Conservation (phyloP, 2,797 vertebrate species). For the Hozukius guyotensis region DNA sequence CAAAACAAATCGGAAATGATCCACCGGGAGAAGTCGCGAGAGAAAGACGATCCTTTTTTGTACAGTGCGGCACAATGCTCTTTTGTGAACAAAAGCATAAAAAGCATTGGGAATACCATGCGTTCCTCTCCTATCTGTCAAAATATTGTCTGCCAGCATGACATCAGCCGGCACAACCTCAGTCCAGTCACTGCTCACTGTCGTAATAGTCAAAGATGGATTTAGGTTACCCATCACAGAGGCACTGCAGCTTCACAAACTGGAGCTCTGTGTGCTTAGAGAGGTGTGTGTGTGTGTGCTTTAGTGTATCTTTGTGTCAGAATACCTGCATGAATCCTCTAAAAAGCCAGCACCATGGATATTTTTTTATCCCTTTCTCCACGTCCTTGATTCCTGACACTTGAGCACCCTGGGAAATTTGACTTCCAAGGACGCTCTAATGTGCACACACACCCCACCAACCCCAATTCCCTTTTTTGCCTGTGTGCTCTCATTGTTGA, state of each 20-base stretch:
- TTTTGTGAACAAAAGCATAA: constrained; percentile 21
- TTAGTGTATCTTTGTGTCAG: constrained; percentile 24
- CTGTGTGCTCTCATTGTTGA: constrained; percentile 62
- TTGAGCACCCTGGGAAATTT: constrained; percentile 68
- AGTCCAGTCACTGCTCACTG: constrained; percentile 26
- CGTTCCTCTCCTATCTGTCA: constrained; percentile 16
- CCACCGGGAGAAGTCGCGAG: constrained; percentile 7
- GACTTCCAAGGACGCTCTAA: constrained; percentile 71
- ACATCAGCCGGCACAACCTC: constrained; percentile 22
- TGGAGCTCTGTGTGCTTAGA: neutral
- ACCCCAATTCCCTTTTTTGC: constrained; percentile 3
- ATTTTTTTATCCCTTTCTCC: constrained; percentile 51
- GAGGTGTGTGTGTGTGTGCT: neutral
- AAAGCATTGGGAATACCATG: constrained; percentile 12
- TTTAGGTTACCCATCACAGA: constrained; percentile 46
- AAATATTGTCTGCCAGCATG: constrained; percentile 22
- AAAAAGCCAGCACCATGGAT: constrained; percentile 37
- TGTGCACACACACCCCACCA: constrained; percentile 1
- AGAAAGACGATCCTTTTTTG: constrained; percentile 6
- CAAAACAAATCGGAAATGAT: constrained; percentile 23
- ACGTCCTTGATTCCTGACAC: constrained; percentile 65
- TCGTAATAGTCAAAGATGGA: constrained; percentile 47
- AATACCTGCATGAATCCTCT: constrained; percentile 40
- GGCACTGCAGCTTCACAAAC: constrained; percentile 1
- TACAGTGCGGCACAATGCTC: neutral